These are phyloP conservation scores for Chorisops tibialis DNA, from an alignment of 2,888 invertebrate species.

Conservation along the genomic window DNA sequence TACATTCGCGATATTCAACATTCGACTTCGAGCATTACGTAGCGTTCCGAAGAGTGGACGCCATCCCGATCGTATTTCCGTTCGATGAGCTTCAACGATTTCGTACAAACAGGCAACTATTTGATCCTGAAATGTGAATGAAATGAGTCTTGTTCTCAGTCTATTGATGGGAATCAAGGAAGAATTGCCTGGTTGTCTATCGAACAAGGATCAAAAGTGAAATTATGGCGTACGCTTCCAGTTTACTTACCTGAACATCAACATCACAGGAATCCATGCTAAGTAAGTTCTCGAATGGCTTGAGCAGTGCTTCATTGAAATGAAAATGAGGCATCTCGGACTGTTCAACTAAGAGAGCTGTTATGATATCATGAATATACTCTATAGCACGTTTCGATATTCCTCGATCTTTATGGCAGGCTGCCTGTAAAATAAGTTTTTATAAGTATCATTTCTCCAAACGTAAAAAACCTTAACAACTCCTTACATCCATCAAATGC, in stretches of 20 bases:
- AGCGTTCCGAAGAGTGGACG: conserved; percentile 91
- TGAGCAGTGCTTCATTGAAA: conserved; percentile 90
- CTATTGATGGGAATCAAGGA: too few species aligned
- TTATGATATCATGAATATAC: conserved; percentile 89
- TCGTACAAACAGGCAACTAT: conserved; percentile 94
- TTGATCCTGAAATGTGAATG: conserved; percentile 62
- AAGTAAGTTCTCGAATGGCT: conserved; percentile 91
- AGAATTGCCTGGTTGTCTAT: too few species aligned
- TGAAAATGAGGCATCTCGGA: conserved; percentile 90
- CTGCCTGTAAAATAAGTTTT: conserved; percentile 61
- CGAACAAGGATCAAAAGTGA: too few species aligned
- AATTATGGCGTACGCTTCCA: too few species aligned
- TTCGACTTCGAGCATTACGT: conserved; percentile 73
- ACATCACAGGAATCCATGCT: conserved; percentile 90
- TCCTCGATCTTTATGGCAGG: conserved; percentile 83
- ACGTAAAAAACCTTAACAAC: not conserved
- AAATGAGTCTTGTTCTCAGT: too few species aligned
- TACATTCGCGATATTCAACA: conserved; percentile 62
- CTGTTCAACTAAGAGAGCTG: conserved; percentile 80
- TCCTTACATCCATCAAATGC: conserved; percentile 82
- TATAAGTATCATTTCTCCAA: conserved; percentile 3
- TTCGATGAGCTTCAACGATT: conserved; percentile 90
- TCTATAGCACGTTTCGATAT: conserved; percentile 89
- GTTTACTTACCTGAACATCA: conserved; percentile 76
- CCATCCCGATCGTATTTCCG: conserved; percentile 95